Conservation (phyloP, 1,140 invertebrate species). For the Drosophila ercepeae region DNA sequence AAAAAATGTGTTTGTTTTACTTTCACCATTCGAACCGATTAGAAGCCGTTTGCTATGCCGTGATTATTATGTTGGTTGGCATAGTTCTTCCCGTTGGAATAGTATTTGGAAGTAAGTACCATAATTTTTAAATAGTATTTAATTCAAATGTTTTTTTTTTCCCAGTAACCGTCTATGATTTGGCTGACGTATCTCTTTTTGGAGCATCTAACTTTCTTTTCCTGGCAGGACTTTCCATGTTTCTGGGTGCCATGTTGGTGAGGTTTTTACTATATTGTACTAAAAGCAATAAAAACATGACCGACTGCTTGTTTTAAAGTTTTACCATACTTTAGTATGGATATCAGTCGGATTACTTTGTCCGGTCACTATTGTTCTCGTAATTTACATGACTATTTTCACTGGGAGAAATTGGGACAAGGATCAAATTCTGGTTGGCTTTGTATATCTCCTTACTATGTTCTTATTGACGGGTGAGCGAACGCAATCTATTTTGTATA, state of each 20-base stretch:
- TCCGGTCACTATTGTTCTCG: not conserved
- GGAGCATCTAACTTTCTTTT: not conserved
- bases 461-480: not conserved
- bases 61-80: not conserved
- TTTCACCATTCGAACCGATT: not conserved
- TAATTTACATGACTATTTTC: not conserved
- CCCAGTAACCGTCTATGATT: not conserved
- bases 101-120: not conserved
- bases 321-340: not conserved
- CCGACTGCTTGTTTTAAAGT: not conserved
- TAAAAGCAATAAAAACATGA: not conserved
- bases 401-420: not conserved
- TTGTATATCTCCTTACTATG: not conserved
- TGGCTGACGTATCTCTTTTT: not conserved
- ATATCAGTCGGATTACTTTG: not conserved
- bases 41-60: not conserved
- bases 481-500: not conserved
- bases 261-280: not conserved
- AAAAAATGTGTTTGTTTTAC: not conserved
- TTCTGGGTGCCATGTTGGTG: not conserved
- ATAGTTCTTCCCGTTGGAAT: not conserved
- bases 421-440: not conserved
- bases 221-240: not conserved
- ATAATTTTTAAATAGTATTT: not conserved
- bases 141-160: not conserved